A percentile compares a stretch with the other conserved stretches of the same genome.
Conservation (phyloP, 2,888 invertebrate species). For the Malachius bipustulatus region DNA sequence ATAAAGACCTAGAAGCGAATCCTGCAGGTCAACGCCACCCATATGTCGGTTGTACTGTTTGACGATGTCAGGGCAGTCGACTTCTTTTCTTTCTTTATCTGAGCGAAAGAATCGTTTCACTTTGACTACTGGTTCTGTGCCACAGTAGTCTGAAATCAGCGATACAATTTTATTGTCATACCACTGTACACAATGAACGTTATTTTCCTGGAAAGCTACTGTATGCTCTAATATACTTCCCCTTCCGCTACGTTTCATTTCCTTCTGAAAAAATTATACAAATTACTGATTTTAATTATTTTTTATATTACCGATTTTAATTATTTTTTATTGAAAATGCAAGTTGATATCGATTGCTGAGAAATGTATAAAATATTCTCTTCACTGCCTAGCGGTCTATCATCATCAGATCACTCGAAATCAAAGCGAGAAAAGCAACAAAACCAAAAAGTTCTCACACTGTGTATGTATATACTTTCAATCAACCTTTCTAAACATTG, state of each 20-base stretch:
- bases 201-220: background rate
- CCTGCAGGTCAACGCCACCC: constrained; percentile 3
- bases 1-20: background rate
- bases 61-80: constrained; percentile 11
- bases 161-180: constrained; percentile 14
- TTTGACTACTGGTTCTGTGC: constrained; percentile 12
- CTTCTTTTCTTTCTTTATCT: constrained; percentile 6
- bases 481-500: too few species aligned
- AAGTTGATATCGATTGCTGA: too few species aligned
- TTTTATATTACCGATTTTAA: too few species aligned
- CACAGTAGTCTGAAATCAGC: constrained; percentile 8
- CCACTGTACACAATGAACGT: constrained; percentile 1
- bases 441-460: too few species aligned
- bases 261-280: too few species aligned
- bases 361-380: too few species aligned
- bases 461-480: too few species aligned
- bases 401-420: too few species aligned
- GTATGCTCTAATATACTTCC: constrained; percentile 3
- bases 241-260: constrained; percentile 1
- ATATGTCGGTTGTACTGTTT: constrained; percentile 14
- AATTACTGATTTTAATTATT: too few species aligned
- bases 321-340: too few species aligned
- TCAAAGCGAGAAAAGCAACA: too few species aligned
- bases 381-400: too few species aligned
- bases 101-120: constrained; percentile 13